Base-by-base conservation (phyloP, 2,888 invertebrate genomes). In the Sinotaia quadrata region DNA sequence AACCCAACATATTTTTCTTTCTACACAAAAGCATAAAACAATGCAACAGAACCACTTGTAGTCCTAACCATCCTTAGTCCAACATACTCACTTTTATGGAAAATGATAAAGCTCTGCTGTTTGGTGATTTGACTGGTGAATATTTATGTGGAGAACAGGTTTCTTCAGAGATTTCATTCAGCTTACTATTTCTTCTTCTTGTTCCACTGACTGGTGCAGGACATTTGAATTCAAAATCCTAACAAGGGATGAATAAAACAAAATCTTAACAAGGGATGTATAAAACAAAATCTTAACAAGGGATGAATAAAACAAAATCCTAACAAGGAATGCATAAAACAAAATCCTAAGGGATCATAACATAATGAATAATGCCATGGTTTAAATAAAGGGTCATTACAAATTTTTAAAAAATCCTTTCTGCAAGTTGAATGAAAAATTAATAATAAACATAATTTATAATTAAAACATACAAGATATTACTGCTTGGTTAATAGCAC, bases 61-160 rank as follows among this genome's bases (percentile, higher is more conserved):
- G n/a, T n/a, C n/a, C n/a, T 41, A 0, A 3, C n/a, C 41, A 18
- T 2, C n/a, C n/a, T 2, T 1, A 18, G 41, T 41, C 15, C n/a
- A n/a, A 49, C 58, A 34, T 34, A 65, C 65, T 58, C 37, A 66
- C 67, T 44, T 62, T 44, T 18, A 68, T 57, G 37, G 68, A 65
- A 18, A 68, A 59, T 8, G 74, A 71, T 33, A 71, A 67, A 8
- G 68, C 57, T 36, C 74, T 54, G 41, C 70, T 67, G 49, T 67
- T 69, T 18, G 72, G 66, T 51, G 75, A 68, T 54, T 83, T 84
- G 29, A 84, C 78, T 10, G 84, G 84, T 0, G 84, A 84, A 66
- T 84, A 84, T 68, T 83, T 83, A 65, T 76, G 76, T 10, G 84
- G 83, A n/a, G 84, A 83, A 63, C 82, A 81, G 5, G 84, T 81